Evolutionary conservation across 2,797 vertebrate species (phyloP).

Genomic region (Anas bahamensis): DNA sequence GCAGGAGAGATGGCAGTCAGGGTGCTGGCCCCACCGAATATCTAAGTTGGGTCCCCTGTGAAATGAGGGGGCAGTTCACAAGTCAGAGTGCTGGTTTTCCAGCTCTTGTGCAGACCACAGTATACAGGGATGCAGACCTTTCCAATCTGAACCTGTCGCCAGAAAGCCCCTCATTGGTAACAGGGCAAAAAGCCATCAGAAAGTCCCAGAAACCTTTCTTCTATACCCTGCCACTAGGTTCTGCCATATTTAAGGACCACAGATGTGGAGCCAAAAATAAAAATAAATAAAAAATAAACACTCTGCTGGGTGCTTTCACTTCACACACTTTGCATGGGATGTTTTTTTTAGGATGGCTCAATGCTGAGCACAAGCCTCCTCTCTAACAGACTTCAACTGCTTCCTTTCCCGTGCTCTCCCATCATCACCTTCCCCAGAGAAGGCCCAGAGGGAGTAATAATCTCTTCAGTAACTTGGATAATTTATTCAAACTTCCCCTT

Average conservation of each 20-base stretch:
- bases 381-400: not conserved
- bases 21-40: accelerated
- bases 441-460: not conserved
- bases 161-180: not conserved
- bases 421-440: not conserved
- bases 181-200: not conserved
- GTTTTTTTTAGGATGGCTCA: not conserved
- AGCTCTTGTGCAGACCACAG: not conserved
- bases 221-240: not conserved
- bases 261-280: not conserved
- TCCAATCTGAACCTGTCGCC: not conserved
- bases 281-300: not conserved
- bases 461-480: not conserved
- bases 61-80: not conserved
- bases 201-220: not conserved
- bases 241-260: not conserved
- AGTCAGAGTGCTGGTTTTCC: not conserved
- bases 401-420: not conserved
- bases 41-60: not conserved
- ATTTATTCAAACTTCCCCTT: not conserved
- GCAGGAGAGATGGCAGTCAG: not conserved
- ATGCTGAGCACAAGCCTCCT: accelerated
- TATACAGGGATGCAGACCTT: not conserved
- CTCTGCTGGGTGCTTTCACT: not conserved
- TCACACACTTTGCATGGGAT: not conserved